phyloP scores from a whole-genome alignment of 2,113 vertebrate species.

The Acanthisitta chloris region DNA sequence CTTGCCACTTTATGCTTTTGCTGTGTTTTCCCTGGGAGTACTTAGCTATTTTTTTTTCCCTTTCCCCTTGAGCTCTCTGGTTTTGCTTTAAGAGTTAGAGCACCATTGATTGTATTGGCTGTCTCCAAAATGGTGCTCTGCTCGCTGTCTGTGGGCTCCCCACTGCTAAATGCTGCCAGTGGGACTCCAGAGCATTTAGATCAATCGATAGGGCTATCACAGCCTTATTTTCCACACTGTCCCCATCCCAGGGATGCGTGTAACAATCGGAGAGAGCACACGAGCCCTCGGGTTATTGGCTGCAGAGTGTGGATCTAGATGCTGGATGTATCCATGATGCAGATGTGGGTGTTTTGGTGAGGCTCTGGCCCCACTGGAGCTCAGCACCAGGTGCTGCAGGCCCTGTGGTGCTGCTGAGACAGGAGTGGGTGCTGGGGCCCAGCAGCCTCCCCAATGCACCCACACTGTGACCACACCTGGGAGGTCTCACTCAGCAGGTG shows the following conservation, averaged over 20 bases:
- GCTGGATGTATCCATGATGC: rapidly evolving
- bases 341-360: not conserved
- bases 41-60: not conserved
- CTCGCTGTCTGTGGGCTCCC: slow-evolving; percentile 30
- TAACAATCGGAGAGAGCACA: not conserved
- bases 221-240: slow-evolving; percentile 29
- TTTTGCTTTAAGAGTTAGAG: slow-evolving; percentile 43
- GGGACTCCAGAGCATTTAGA: slow-evolving; percentile 55
- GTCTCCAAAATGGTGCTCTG: slow-evolving; percentile 6
- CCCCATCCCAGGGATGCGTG: not conserved
- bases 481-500: too few relatives aligned
- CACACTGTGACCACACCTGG: not conserved
- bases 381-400: not conserved
- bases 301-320: rapidly evolving
- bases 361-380: not conserved
- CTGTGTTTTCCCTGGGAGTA: not conserved
- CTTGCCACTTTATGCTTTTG: not conserved
- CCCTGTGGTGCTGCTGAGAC: not conserved
- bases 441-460: too few relatives aligned
- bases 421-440: not conserved
- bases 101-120: slow-evolving; percentile 46
- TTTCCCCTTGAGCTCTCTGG: not conserved
- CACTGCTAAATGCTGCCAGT: slow-evolving; percentile 54
- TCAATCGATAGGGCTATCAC: slow-evolving; percentile 32
- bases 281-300: not conserved